A percentile compares a stretch with the other conserved stretches of the same genome.
Conservation (phyloP, 1,140 invertebrate species). For the Drosophila funebris region DNA sequence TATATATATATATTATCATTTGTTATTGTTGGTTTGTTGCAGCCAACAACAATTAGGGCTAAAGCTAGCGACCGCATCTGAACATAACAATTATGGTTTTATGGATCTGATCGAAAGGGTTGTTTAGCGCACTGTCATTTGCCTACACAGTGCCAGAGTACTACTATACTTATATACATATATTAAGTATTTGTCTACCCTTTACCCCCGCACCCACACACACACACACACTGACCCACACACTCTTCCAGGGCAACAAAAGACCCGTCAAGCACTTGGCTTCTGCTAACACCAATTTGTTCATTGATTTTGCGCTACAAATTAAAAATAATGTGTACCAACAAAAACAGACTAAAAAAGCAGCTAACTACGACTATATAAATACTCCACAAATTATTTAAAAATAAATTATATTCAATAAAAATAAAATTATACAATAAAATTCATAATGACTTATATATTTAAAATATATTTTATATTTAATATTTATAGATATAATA, state of each 20-base stretch:
- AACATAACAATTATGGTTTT: conserved; percentile 72
- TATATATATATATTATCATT: background rate
- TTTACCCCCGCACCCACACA: background rate
- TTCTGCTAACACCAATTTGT: conserved; percentile 81
- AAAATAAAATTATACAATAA: no score
- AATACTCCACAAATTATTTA: conserved; percentile 8
- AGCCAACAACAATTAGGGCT: conserved; percentile 59
- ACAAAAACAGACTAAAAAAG: conserved; percentile 29
- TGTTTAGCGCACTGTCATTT: conserved; percentile 66
- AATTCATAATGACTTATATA: no score
- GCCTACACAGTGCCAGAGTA: background rate
- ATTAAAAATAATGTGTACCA: conserved; percentile 70
- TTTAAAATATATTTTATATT: background rate
- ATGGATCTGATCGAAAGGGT: conserved; percentile 61
- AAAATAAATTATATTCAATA: no score
- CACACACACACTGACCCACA: no score
- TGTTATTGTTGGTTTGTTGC: conserved; percentile 17
- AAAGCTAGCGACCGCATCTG: conserved; percentile 48
- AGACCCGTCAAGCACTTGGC: conserved; percentile 63
- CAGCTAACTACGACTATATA: background rate
- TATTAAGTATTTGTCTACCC: conserved; percentile 15
- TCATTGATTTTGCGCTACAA: conserved; percentile 74
- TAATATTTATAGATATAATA: no score
- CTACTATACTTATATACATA: background rate
- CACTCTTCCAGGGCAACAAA: background rate